phyloP scores from a whole-genome alignment of 2,113 vertebrate genomes.

The Balaeniceps rex region DNA sequence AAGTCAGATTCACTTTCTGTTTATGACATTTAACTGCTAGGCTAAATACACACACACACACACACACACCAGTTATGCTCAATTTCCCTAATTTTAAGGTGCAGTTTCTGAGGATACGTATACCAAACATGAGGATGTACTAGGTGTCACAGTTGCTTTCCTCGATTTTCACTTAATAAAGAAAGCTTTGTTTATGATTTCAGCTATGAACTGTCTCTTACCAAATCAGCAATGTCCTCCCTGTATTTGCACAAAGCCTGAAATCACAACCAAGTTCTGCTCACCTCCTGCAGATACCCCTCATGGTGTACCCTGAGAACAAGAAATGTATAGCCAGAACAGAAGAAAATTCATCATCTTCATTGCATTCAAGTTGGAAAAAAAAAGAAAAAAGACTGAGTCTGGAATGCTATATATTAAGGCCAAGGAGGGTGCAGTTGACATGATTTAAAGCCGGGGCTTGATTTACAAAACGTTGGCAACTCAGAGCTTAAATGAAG shows the following conservation, averaged over 20 bases:
- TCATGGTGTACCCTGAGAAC: neutral
- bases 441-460: neutral
- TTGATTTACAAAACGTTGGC: neutral
- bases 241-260: neutral
- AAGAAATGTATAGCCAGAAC: neutral
- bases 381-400: accelerated
- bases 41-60: neutral
- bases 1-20: neutral
- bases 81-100: neutral
- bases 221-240: neutral
- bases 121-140: neutral
- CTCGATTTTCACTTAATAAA: neutral
- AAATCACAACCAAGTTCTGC: neutral
- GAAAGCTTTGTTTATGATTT: neutral
- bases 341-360: neutral
- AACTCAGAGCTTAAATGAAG: neutral
- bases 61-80: neutral
- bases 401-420: neutral
- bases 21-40: neutral
- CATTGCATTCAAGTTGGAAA: neutral
- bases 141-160: neutral
- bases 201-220: neutral
- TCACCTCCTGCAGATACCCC: neutral
- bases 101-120: neutral
- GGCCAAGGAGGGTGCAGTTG: neutral